Evolutionary conservation across 2,797 vertebrate genomes (phyloP), one percentile per base, ranked within the genome.

Genomic region (Myiotriccus ornatus): DNA sequence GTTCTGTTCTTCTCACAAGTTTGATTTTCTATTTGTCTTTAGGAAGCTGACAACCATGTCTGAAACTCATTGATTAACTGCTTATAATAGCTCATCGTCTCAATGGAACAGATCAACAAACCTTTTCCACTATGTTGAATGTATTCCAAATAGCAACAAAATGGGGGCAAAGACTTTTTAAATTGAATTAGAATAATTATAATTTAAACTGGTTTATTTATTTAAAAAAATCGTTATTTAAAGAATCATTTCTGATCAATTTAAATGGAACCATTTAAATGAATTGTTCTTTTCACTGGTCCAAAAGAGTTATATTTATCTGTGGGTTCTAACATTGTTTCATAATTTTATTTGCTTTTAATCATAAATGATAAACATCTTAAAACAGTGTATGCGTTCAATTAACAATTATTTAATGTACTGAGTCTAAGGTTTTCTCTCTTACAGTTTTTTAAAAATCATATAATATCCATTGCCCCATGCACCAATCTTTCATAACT

Each of bases 51-150:
- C 53, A 84, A 21, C 71, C n/a, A 25, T 75, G 77, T 85, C 81
- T 93, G 84, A 90, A 90, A 46, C 41, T 84, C 75, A 91, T 64
- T 92, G 94, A 80, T 93, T 83, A 85, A 41, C 68, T 92, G 35
- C n/a, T 71, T 89, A 35, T 92, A 87, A 60, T 53, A 75, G 25
- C 23, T 89, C 49, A 52, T 85, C 8, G 1, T 83, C 53, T 87
- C 4, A 5, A 62, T 2, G 5, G 53, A 94, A 75, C 7, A 71
- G 9, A 83, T 69, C 57, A 77, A 83, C 53, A 80, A 75, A 71
- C 43, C 5, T 94, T 93, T 81, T 65, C 67, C 25, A 50, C 21
- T 87, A 87, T 70, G 19, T 56, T 2, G 1, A 84, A 68, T 64
- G 4, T 63, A 35, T 87, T 77, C 49, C 32, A 46, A 90, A 80